Base-by-base conservation (phyloP, 2,797 vertebrate species). In the Enteromius fasciolatus region DNA sequence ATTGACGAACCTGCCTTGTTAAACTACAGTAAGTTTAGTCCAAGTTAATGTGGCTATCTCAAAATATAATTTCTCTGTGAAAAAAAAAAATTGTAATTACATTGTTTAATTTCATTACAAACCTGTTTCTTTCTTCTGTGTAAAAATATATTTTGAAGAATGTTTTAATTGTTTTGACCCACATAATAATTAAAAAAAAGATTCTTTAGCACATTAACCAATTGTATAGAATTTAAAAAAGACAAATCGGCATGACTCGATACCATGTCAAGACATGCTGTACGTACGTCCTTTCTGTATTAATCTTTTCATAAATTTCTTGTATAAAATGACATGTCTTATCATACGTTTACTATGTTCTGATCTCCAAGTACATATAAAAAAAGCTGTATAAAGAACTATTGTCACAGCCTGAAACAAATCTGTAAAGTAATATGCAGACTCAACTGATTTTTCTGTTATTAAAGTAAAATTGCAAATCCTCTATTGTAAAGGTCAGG, bases 391-490 rank as follows among this genome's bases (percentile, higher is more conserved):
- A 39, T 18, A 64, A 67, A 31, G n/a, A 44, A 17, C 14, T 31
- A 63, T 3, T 31, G 23, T 64, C 10, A 61, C 18, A 81, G 73
- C 36, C 54, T 52, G 12, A n/a, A 39, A 70, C 36, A 48, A 48
- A 39, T 54, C 17, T 76, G 36, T 44, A 44, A 76, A 57, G 64
- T 17, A 84, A 57, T 31, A 66, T 41, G 76, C 46, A 76, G 25
- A 69, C 23, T 67, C 39, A n/a, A 84, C 20, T 17, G 50, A 78
- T 75, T 74, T 67, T 25, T 68, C 50, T 84, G 66, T 8, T 61
- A 59, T 39, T 81, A 75, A 69, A 81, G 57, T 78, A 50, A 61
- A 84, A 81, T 17, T 63, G 69, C 69, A 76, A 82, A 78, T 68
- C 76, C 76, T 41, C 74, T 84, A 66, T 36, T 44, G 39, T 57